Percentiles rank a stretch among this genome's conserved stretches.
Conservation (phyloP, 2,888 invertebrate species). For the Meghimatium bilineatum region DNA sequence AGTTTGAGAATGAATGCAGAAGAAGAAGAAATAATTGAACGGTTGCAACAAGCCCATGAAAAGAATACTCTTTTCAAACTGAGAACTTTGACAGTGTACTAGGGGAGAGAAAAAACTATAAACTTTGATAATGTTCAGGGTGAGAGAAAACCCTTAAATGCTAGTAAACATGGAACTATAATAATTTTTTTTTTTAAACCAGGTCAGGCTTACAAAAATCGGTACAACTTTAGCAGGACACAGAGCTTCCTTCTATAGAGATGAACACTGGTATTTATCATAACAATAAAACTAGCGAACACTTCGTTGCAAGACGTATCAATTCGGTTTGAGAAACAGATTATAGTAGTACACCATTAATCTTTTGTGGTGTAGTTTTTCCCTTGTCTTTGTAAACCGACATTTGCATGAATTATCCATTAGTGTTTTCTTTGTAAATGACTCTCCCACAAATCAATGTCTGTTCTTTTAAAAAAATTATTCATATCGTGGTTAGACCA, state of each 20-base stretch:
- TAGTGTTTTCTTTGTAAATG: not conserved
- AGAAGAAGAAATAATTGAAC: no score
- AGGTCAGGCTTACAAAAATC: no score
- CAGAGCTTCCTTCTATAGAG: not conserved
- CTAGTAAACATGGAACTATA: no score
- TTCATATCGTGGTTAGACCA: not conserved
- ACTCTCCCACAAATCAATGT: not conserved
- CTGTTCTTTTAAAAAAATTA: not conserved
- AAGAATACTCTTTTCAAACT: no score
- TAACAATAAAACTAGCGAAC: not conserved
- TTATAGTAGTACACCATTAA: constrained; percentile 8
- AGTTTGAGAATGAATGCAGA: no score
- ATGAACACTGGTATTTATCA: constrained; percentile 32
- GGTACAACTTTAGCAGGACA: no score
- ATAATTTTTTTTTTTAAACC: no score
- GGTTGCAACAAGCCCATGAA: no score
- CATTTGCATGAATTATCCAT: constrained; percentile 15
- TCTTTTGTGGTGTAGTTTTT: not conserved
- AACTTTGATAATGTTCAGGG: no score
- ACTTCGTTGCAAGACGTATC: not conserved
- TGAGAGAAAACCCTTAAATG: no score
- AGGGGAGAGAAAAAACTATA: no score
- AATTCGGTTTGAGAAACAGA: not conserved
- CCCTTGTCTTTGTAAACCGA: not conserved
- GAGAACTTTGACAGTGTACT: no score